Conservation (phyloP, 2,797 vertebrate species). For the Pangasius mekongensis region DNA sequence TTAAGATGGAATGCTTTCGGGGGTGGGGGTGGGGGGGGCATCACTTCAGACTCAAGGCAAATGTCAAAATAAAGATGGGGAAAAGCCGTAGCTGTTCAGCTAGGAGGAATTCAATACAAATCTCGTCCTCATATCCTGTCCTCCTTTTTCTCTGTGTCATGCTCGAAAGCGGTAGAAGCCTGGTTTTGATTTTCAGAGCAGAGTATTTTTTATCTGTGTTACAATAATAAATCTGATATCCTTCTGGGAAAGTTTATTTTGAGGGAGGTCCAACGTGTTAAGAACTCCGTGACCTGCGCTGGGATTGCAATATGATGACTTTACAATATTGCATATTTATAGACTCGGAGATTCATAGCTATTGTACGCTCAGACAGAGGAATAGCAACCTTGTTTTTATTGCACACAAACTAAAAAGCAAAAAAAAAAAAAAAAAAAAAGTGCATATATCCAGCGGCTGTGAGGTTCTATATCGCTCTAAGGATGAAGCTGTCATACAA, state of each 20-base stretch:
- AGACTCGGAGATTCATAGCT: conserved; percentile 24
- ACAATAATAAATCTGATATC: conserved; percentile 51
- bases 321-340: conserved; percentile 53
- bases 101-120: conserved; percentile 67
- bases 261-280: conserved; percentile 50
- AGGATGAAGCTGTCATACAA: not conserved
- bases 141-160: conserved; percentile 23
- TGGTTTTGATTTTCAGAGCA: conserved; percentile 45
- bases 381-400: conserved; percentile 26
- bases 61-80: conserved; percentile 66
- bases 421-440: not conserved
- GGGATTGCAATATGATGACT: conserved; percentile 43
- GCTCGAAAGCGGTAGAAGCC: conserved; percentile 33
- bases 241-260: conserved; percentile 50
- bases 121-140: conserved; percentile 65
- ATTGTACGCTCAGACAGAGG: conserved; percentile 7
- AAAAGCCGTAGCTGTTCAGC: conserved; percentile 69
- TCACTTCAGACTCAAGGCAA: conserved; percentile 65
- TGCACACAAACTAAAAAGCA: conserved; percentile 2
- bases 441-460: not conserved
- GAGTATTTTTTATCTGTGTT: conserved; percentile 47
- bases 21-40: not conserved
- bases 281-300: conserved; percentile 48
- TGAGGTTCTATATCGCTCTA: not conserved
- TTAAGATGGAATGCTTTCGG: conserved; percentile 70